Conservation (phyloP, 2,888 invertebrate genomes). For the Drosophila fungiperda region DNA sequence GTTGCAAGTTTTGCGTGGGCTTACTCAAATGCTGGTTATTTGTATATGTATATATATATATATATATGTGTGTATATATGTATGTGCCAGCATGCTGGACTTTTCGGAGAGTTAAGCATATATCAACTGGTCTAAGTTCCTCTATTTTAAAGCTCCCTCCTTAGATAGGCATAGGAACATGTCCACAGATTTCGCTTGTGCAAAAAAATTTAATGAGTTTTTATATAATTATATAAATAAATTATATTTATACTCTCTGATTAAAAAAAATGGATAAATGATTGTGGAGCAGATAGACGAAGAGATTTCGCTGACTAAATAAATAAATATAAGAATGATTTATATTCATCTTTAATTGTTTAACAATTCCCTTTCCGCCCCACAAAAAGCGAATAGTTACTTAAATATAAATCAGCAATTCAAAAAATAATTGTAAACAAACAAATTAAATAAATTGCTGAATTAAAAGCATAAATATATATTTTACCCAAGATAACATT, state of each 20-base stretch:
- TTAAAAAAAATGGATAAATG: neutral
- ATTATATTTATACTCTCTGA: neutral
- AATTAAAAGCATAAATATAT: neutral
- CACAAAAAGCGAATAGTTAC: neutral
- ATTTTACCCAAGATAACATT: neutral
- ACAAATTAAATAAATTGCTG: neutral
- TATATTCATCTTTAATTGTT: neutral
- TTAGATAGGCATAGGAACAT: neutral
- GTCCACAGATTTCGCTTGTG: neutral
- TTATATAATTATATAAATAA: neutral
- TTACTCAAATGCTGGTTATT: neutral
- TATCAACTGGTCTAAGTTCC: neutral
- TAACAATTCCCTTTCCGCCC: neutral
- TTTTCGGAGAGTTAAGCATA: neutral
- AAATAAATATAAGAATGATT: neutral
- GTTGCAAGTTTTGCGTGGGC: conserved; percentile 43
- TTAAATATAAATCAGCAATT: neutral
- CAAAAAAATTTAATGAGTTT: neutral
- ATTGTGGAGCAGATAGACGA: neutral
- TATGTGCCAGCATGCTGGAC: neutral
- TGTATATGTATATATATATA: neutral
- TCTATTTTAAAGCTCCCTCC: neutral
- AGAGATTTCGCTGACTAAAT: neutral
- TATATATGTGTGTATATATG: neutral
- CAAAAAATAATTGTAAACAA: neutral